These are phyloP conservation scores for Eueremaeus valkanovi DNA, from an alignment of 2,888 invertebrate species.

Conservation along the genomic window DNA sequence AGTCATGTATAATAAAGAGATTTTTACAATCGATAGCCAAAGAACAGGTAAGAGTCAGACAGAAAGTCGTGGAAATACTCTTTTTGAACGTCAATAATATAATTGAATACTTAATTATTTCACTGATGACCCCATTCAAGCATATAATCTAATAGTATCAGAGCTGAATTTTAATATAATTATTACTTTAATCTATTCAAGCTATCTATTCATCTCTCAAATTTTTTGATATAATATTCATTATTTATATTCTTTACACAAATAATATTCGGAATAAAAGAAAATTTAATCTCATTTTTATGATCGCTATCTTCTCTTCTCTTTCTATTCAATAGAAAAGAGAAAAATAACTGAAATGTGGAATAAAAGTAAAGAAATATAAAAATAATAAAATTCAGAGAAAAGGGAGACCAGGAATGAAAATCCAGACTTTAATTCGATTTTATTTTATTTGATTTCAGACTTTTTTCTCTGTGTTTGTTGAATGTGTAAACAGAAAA, in stretches of 20 bases:
- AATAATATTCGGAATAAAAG: conserved; percentile 9
- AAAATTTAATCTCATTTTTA: conserved; percentile 19
- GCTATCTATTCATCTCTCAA: not conserved
- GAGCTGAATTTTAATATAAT: not conserved
- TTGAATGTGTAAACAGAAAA: conserved; percentile 1
- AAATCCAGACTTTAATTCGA: not conserved
- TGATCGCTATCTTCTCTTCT: not conserved
- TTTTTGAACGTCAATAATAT: not conserved
- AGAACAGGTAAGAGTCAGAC: not conserved
- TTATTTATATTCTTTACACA: conserved; percentile 1
- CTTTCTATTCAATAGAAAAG: not conserved
- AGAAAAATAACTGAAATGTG: not conserved
- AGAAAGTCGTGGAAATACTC: not conserved
- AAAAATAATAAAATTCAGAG: not conserved
- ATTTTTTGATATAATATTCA: not conserved
- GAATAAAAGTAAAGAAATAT: not conserved
- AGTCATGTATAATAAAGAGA: not conserved
- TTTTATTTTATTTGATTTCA: not conserved
- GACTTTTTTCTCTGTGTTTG: too few species aligned
- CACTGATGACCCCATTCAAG: not conserved
- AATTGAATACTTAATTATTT: conserved; percentile 2
- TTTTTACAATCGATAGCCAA: not conserved
- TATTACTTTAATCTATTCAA: not conserved
- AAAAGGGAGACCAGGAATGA: not conserved
- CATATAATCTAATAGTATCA: not conserved